phyloP scores from a whole-genome alignment of 2,888 invertebrate genomes.

The Stenotaenia linearis region DNA sequence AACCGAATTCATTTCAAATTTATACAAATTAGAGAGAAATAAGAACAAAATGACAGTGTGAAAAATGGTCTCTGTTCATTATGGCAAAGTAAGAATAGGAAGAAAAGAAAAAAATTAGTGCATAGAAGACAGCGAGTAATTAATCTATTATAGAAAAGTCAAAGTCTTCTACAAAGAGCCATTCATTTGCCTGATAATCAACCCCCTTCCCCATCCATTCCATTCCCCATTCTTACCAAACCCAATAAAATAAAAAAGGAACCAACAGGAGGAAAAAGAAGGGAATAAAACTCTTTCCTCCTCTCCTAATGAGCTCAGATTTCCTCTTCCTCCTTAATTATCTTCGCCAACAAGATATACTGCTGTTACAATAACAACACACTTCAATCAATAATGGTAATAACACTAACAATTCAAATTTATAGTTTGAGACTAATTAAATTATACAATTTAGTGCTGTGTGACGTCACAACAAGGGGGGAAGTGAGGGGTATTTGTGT shows the following conservation, averaged over 20 bases:
- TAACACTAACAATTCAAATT: neutral
- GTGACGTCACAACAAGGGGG: neutral
- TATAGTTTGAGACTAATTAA: neutral
- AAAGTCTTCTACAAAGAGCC: neutral
- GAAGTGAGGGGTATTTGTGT: neutral
- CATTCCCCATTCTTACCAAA: neutral
- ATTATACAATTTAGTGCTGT: neutral
- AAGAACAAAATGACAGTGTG: constrained; percentile 10
- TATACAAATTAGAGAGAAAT: constrained; percentile 7
- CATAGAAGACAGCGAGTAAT: neutral
- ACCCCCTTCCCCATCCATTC: neutral
- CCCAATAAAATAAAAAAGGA: neutral
- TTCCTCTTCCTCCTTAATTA: neutral
- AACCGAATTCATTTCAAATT: constrained; percentile 8
- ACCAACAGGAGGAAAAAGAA: neutral
- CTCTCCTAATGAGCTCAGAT: neutral
- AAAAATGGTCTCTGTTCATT: constrained; percentile 6
- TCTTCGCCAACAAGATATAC: no score
- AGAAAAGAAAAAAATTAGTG: neutral
- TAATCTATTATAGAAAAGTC: constrained; percentile 8
- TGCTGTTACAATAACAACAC: no score
- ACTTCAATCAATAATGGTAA: neutral
- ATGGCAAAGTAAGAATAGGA: neutral
- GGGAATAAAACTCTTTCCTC: neutral
- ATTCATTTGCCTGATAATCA: constrained; percentile 5